These are phyloP conservation scores for Carposina sasakii DNA, from an alignment of 1,140 invertebrate genomes.

Conservation along the genomic window DNA sequence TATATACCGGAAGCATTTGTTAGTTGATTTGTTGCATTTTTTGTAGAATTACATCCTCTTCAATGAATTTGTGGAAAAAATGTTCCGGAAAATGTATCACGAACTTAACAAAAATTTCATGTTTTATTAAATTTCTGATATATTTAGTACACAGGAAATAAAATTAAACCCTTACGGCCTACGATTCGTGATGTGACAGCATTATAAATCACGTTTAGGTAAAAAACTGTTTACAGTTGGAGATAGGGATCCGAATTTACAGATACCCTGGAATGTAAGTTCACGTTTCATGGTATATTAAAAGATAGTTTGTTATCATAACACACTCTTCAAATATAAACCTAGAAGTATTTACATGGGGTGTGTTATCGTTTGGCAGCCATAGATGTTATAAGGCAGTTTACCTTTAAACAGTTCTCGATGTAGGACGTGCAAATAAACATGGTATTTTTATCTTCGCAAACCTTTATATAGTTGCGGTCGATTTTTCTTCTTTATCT, in stretches of 20 bases:
- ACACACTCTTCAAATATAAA: no score
- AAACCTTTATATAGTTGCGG: conserved; percentile 71
- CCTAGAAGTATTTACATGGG: no score
- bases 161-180: conserved; percentile 16
- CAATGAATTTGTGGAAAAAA: no score
- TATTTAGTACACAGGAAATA: no score
- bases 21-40: no score
- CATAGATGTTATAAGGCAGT: conserved; percentile 29
- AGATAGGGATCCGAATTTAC: conserved; percentile 66
- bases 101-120: no score
- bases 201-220: conserved; percentile 50
- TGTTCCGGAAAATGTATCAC: no score
- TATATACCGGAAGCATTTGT: no score
- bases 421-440: conserved; percentile 72
- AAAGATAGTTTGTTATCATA: no score
- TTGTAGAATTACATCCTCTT: no score
- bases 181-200: conserved; percentile 16
- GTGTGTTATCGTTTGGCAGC: conserved; percentile 35
- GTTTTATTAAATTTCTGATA: no score
- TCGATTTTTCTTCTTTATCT: conserved; percentile 70
- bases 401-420: conserved; percentile 39
- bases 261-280: conserved; percentile 57
- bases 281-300: no score
- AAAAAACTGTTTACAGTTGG: conserved; percentile 46
- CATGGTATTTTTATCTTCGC: conserved; percentile 69